These are phyloP conservation scores for Colius striatus DNA, from an alignment of 2,113 vertebrate species.

Conservation along the genomic window DNA sequence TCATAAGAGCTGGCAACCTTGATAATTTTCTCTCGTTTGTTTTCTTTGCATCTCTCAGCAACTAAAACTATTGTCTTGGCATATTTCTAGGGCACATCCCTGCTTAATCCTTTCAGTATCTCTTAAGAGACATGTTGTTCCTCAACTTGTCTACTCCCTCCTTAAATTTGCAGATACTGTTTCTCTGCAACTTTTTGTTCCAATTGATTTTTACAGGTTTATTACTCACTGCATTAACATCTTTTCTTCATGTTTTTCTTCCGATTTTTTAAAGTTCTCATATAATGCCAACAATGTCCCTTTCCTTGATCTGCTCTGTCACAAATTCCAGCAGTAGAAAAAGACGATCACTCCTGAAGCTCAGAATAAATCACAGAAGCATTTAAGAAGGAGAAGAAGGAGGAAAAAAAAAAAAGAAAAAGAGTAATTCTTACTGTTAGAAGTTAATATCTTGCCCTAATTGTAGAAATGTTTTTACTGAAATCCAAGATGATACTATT, in stretches of 20 bases:
- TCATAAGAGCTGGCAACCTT: not conserved
- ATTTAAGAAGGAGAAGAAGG: not conserved
- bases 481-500: not conserved
- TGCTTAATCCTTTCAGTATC: not conserved
- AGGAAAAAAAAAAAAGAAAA: accelerated
- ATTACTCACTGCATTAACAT: not conserved
- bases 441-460: not conserved
- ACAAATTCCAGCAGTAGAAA: not conserved
- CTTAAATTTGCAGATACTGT: not conserved
- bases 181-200: not conserved
- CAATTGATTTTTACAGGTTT: not conserved
- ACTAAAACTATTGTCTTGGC: not conserved
- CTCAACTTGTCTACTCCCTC: not conserved
- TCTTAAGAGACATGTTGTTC: not conserved
- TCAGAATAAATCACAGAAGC: not conserved
- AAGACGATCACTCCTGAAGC: not conserved
- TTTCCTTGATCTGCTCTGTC: not conserved
- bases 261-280: not conserved
- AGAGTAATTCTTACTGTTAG: not conserved
- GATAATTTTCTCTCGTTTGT: not conserved
- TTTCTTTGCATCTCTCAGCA: not conserved
- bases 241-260: not conserved
- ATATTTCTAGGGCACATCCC: not conserved
- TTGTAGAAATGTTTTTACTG: not conserved
- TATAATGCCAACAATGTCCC: not conserved